Evolutionary conservation across 2,113 vertebrate species (phyloP).

Genomic region (Sphyrna mokarran): DNA sequence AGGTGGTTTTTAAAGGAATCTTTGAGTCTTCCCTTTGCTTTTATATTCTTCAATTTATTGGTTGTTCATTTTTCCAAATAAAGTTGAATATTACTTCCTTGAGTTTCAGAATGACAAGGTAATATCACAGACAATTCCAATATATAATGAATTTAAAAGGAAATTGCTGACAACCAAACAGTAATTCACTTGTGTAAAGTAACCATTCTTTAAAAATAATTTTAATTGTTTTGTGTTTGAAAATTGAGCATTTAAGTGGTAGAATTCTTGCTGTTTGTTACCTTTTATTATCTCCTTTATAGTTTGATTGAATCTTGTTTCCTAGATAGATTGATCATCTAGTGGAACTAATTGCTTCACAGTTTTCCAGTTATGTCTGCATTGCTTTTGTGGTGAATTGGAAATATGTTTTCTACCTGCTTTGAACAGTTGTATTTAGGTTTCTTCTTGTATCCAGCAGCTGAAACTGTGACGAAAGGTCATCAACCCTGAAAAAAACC

Average conservation of each 20-base stretch:
- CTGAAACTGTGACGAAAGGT: too few species aligned
- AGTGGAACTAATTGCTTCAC: neutral
- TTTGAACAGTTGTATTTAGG: neutral
- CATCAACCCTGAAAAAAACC: neutral
- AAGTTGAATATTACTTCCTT: neutral
- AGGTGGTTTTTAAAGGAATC: neutral
- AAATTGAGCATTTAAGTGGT: neutral
- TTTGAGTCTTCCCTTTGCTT: neutral
- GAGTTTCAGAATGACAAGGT: neutral
- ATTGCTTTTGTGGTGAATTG: neutral
- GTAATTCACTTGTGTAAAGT: neutral
- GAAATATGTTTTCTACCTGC: neutral
- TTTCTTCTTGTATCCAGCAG: neutral
- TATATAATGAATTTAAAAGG: neutral
- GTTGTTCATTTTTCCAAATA: neutral
- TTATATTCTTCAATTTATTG: neutral
- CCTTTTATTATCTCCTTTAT: neutral
- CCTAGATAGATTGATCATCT: neutral
- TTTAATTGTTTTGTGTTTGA: neutral
- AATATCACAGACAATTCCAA: neutral
- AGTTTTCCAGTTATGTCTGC: neutral
- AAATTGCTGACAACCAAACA: neutral
- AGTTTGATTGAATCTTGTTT: neutral
- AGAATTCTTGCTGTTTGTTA: neutral
- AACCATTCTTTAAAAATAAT: neutral